Evolutionary conservation across 2,888 invertebrate species (phyloP).

Genomic region (Oligia strigilis): DNA sequence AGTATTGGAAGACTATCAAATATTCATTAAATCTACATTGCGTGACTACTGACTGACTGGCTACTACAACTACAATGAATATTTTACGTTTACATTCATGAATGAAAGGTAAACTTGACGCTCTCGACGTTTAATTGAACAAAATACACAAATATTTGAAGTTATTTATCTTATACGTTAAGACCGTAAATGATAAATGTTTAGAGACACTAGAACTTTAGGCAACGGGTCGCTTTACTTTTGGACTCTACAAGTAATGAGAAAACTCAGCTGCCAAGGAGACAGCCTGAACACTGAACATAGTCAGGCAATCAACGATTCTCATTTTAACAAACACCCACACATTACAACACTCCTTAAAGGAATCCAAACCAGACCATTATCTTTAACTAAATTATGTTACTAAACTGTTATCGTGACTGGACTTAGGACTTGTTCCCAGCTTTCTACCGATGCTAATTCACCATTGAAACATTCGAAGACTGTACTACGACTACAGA

Average conservation of each 20-base stretch:
- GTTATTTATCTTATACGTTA: slow-evolving; percentile 16
- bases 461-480: slow-evolving; percentile 57
- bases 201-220: slow-evolving; percentile 1
- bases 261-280: background rate
- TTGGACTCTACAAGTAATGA: background rate
- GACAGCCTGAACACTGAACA: background rate
- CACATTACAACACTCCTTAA: slow-evolving; percentile 20
- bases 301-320: background rate
- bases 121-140: slow-evolving; percentile 36
- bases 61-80: slow-evolving; percentile 44
- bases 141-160: slow-evolving; percentile 13
- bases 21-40: slow-evolving; percentile 54
- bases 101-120: slow-evolving; percentile 45
- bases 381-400: slow-evolving; percentile 47
- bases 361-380: slow-evolving; percentile 34
- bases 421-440: slow-evolving; percentile 37
- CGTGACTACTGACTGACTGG: slow-evolving; percentile 43
- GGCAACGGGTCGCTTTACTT: background rate
- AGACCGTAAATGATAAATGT: background rate
- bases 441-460: slow-evolving; percentile 59
- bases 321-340: slow-evolving; percentile 24
- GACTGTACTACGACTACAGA: slow-evolving; percentile 44
- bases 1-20: slow-evolving; percentile 45
- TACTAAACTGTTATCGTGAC: slow-evolving; percentile 49
- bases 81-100: slow-evolving; percentile 54